Conservation (phyloP, 1,140 invertebrate genomes). For the Eurosta solidaginis region DNA sequence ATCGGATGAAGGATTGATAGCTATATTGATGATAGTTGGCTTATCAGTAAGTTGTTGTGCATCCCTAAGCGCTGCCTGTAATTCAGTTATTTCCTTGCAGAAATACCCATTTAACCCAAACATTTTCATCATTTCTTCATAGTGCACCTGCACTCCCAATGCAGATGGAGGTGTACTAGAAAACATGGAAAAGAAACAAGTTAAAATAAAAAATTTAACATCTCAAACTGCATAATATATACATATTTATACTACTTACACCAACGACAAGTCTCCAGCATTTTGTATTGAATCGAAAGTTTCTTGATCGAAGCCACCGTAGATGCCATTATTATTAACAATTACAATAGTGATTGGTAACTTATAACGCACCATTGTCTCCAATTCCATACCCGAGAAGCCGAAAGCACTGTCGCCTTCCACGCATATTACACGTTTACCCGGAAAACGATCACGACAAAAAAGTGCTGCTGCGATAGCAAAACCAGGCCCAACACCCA, state of each 20-base stretch:
- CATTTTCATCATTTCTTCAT: conserved; percentile 88
- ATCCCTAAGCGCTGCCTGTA: conserved; percentile 71
- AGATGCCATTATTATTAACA: conserved; percentile 96
- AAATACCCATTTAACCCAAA: conserved; percentile 82
- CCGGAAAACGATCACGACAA: conserved; percentile 78
- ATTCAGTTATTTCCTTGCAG: conserved; percentile 75
- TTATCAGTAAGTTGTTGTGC: conserved; percentile 71
- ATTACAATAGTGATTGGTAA: conserved; percentile 89
- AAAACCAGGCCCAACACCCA: conserved; percentile 95
- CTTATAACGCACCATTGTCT: conserved; percentile 93
- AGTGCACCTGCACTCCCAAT: conserved; percentile 76
- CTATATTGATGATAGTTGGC: conserved; percentile 88
- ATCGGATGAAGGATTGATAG: conserved; percentile 85
- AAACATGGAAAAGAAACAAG: conserved; percentile 33
- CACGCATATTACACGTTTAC: conserved; percentile 83
- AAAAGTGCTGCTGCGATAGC: conserved; percentile 90
- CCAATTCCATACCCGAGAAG: conserved; percentile 97
- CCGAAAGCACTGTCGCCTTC: conserved; percentile 97
- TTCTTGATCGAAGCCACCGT: conserved; percentile 80
- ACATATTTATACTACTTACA: too few relatives aligned
- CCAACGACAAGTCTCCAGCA: conserved; percentile 68
- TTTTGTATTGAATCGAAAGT: conserved; percentile 72
- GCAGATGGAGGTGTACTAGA: conserved; percentile 81
- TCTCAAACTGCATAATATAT: not conserved
- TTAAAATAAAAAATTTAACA: conserved; percentile 31